Evolutionary conservation across 2,797 vertebrate genomes (phyloP), one percentile per base, ranked within the genome.

Genomic region (Rhabdomys pumilio): DNA sequence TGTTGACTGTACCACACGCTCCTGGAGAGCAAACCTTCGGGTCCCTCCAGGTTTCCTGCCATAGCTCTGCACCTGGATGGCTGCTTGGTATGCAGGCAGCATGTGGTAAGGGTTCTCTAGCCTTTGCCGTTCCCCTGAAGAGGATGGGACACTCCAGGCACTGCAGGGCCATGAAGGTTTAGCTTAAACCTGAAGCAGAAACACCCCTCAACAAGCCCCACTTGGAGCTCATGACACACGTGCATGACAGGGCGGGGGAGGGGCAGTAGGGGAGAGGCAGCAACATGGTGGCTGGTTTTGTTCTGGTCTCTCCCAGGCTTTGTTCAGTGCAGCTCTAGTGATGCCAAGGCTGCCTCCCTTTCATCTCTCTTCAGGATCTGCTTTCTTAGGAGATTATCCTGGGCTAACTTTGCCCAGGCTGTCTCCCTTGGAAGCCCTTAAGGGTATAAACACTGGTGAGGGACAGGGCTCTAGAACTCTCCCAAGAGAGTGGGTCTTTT

Each of bases 141-240:
- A 34, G 29, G 75, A 29, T 12, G 69, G 65, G 26, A 2, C 11
- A 2, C 26, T 63, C 38, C 38, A 22, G 26, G 77, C 31, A 53
- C 24, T 4, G 31, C 2, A 15, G 57, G 41, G 41, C 65, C 44
- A 63, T 1, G 31, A 77, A 72, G 61, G 17, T 94, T 72, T 76
- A 80, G 76, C 29, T 93, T 72, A 91, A 89, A 65, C 29, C 44
- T 65, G 14, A 44, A 82, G 20, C 29, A 75, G 84, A 92, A 94
- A 77, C 7, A 12, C 44, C 5, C 59, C 69, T 34, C 82, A 76
- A 29, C 61, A 88, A 63, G 59, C 20, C 31, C 34, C n/a, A 38
- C 73, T 34, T 90, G 53, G 85, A 57, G 59, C 34, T 69, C 34
- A 17, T 17, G 75, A 82, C 44, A 11, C 24, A 86, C 92, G 59